Conservation (phyloP, 2,888 invertebrate species). For the Ophion ellenae region DNA sequence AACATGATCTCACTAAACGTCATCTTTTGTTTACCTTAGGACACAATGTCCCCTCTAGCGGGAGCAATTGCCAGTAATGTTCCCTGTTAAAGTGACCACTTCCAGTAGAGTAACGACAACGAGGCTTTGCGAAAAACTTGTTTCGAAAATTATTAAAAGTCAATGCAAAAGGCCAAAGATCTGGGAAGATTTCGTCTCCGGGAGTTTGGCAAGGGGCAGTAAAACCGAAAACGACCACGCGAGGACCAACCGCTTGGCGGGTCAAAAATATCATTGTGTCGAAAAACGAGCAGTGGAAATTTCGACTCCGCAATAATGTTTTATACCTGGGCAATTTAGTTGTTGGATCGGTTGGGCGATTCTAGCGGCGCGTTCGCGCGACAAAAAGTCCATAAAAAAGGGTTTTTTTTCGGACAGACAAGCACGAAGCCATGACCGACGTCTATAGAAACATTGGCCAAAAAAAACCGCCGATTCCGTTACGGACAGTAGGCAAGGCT, state of each 20-base stretch:
- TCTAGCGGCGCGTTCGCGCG: slow-evolving; percentile 41
- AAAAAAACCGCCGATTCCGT: slow-evolving; percentile 78
- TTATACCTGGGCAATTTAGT: slow-evolving; percentile 63
- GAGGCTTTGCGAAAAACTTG: neutral
- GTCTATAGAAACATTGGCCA: slow-evolving; percentile 62
- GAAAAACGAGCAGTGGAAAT: slow-evolving; percentile 32
- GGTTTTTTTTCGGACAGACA: slow-evolving; percentile 45
- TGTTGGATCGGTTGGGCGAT: slow-evolving; percentile 58
- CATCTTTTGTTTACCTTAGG: no score
- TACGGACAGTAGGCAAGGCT: slow-evolving; percentile 78
- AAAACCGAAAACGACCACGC: slow-evolving; percentile 42
- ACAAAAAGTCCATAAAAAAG: slow-evolving; percentile 69
- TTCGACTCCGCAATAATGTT: slow-evolving; percentile 61
- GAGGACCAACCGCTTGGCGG: slow-evolving; percentile 42
- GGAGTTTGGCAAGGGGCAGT: slow-evolving; percentile 31
- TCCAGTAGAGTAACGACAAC: neutral
- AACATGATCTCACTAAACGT: no score
- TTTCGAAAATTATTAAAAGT: slow-evolving; percentile 34
- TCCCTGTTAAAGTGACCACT: no score
- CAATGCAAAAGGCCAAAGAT: slow-evolving; percentile 36
- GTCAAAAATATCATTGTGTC: slow-evolving; percentile 45
- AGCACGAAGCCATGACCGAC: slow-evolving; percentile 44
- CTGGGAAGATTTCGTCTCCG: slow-evolving; percentile 15
- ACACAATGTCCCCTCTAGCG: no score
- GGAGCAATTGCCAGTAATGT: no score